These are phyloP conservation scores for Chaitophorus viminalis DNA, from an alignment of 2,888 invertebrate genomes.

Conservation along the genomic window DNA sequence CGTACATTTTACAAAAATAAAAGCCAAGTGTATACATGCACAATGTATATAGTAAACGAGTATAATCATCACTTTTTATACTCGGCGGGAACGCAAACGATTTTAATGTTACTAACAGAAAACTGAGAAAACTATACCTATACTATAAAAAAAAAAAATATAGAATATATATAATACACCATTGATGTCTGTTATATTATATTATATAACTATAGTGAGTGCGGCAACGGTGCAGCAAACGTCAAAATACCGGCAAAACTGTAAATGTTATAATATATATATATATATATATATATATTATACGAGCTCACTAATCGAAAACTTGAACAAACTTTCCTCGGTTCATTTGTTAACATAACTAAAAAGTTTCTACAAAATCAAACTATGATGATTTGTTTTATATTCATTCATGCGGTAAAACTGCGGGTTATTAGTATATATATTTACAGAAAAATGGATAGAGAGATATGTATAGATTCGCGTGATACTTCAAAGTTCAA, in stretches of 20 bases:
- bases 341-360: neutral
- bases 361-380: neutral
- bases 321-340: neutral
- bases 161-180: too few species aligned
- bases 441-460: too few species aligned
- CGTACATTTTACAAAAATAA: neutral
- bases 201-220: too few species aligned
- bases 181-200: too few species aligned
- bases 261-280: too few species aligned
- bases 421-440: neutral
- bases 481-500: neutral
- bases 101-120: too few species aligned
- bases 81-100: too few species aligned
- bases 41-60: neutral
- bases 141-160: too few species aligned
- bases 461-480: neutral
- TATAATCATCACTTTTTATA: constrained; percentile 1
- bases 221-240: neutral
- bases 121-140: too few species aligned
- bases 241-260: neutral
- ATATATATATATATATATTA: neutral
- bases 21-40: neutral
- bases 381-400: neutral
- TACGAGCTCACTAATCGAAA: neutral
- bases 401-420: neutral